Base-by-base conservation (phyloP, 2,797 vertebrate species). In the Notolabrus celidotus region DNA sequence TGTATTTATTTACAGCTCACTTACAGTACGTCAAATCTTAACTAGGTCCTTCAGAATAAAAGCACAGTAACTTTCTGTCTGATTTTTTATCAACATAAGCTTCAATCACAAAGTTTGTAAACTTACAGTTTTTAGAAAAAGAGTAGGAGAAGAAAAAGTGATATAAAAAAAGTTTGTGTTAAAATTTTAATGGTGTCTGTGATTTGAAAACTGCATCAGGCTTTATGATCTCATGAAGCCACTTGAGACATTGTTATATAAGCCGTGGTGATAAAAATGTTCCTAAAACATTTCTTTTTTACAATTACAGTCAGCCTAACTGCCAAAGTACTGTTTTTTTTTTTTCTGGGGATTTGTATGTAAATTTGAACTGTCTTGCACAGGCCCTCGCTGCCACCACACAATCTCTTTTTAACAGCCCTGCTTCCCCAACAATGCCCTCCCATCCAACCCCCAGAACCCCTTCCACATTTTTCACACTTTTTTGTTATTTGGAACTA, bases 401-500 rank as follows among this genome's bases (percentile, higher is more conserved):
- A 85, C 82, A 77, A 88, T 85, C 80, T 79, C 59, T 46, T 71
- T 77, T 82, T 67, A 74, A 77, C 81, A 86, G 73, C 57, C 61
- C 36, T 49, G 68, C 71, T 65, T 86, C 79, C 25, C 61, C 55
- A 54, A 89, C 87, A 89, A 91, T 76, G 15, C 50, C 55, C 76
- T 64, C 67, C 70, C 34, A 69, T 62, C 54, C 67, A 70, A 60
- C 55, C 67, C 53, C 61, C 41, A 27, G 53, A 79, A 80, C 51
- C 67, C 62, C 67, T 66, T 51, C 12, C 27, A 31, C 27, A 51
- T 83, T 84, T 88, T 81, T 80, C 77, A 82, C 85, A 73, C 80
- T 79, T 80, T 88, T 85, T 79, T 82, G 82, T 88, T 87, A 92
- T 89, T 92, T 82, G 85, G 78, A 92, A 92, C 86, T 61, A 90